Evolutionary conservation across 2,797 vertebrate genomes (phyloP).

Genomic region (Neoniphon sammara): DNA sequence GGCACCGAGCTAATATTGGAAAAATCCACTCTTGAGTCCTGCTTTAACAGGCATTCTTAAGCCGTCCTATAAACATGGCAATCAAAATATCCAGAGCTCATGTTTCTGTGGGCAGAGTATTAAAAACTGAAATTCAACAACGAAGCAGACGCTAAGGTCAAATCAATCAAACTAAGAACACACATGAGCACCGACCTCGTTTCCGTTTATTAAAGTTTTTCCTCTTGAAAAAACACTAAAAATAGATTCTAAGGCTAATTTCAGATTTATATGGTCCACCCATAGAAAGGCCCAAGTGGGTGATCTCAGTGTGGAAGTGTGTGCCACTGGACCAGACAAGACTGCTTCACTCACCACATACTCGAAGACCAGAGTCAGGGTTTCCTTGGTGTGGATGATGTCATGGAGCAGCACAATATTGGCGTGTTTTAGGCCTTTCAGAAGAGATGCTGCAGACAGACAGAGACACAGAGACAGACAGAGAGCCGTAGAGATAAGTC

Average conservation of each 20-base stretch:
- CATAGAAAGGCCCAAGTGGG: neutral
- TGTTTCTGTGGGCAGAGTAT: conserved; percentile 33
- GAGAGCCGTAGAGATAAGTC: conserved; percentile 15
- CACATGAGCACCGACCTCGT: neutral
- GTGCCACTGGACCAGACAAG: neutral
- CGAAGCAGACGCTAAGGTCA: conserved; percentile 26
- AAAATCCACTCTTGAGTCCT: conserved; percentile 30
- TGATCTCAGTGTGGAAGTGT: conserved; percentile 8
- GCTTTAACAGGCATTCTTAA: conserved; percentile 42
- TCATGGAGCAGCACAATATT: conserved; percentile 93
- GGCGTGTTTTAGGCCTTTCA: conserved; percentile 95
- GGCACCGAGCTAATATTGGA: conserved; percentile 24
- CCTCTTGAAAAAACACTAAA: conserved; percentile 23
- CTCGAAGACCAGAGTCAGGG: conserved; percentile 93
- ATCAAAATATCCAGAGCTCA: conserved; percentile 54
- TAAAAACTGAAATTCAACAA: conserved; percentile 45
- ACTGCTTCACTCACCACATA: conserved; percentile 88
- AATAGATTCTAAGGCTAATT: conserved; percentile 23
- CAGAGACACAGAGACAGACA: conserved; percentile 15
- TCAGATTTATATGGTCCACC: conserved; percentile 3
- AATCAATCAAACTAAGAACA: conserved; percentile 33
- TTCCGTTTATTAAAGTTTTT: conserved; percentile 9
- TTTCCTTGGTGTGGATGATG: conserved; percentile 94
- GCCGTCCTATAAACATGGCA: conserved; percentile 45
- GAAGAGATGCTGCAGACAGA: conserved; percentile 89